Base-by-base conservation (phyloP, 2,797 vertebrate genomes). In the Microctenopoma lineatum region DNA sequence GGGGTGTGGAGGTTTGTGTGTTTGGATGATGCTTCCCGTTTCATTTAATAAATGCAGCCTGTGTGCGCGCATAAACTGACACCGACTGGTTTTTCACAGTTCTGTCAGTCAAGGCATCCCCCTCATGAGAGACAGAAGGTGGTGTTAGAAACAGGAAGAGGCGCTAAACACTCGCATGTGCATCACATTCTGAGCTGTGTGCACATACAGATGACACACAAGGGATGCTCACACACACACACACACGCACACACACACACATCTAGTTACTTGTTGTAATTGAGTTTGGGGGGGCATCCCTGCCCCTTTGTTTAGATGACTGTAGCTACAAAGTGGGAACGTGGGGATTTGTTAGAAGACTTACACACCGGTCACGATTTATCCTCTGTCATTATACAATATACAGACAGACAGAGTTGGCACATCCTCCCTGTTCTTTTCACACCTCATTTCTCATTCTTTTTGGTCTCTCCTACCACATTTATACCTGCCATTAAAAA, bases 261-360 rank as follows among this genome's bases (percentile, higher is more conserved):
- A 3, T 45, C 9, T 38, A 29, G 27, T 51, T 68, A 47, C 66
- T 64, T 26, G 36, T 66, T 26, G 36, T 66, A 65, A 72, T 78
- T 66, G 59, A 80, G 67, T 74, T 45, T 38, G 58, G 70, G 73
- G 64, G 60, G 70, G 65, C 58, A 66, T 56, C 45, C 54, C 36
- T 18, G 32, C 39, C 7, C 44, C n/a, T 70, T 71, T 73, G 59
- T 83, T 36, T 18, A 1, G 0, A 34, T 18, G 50, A 65, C 26
- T 70, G 32, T 1, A 2, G 32, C 59, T 29, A 47, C 58, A 66
- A 51, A 56, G 15, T 36, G 21, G 57, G 27, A 39, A 27, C 13
- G 46, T 47, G 38, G 27, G 39, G 57, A 4, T 13, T 74, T 81
- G 46, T 74, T 25, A 66, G 81, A 60, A 79, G 64, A 73, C 70